These are phyloP conservation scores for Harpegnathos saltator DNA, from an alignment of 1,140 invertebrate species.

Conservation along the genomic window DNA sequence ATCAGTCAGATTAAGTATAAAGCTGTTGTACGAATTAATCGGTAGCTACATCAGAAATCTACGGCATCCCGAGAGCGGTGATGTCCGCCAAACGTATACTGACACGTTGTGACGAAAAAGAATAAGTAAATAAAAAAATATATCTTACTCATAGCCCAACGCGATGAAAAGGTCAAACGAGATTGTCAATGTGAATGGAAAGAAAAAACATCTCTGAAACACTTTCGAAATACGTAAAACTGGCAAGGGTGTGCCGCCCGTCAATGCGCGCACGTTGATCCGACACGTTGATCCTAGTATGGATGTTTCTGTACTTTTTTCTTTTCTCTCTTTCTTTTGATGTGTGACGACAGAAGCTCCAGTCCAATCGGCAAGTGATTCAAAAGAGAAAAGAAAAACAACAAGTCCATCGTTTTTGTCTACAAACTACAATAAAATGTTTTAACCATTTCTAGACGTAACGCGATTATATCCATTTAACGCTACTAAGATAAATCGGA, in stretches of 20 bases:
- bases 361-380: constrained; percentile 49
- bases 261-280: constrained; percentile 30
- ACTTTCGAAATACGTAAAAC: constrained; percentile 24
- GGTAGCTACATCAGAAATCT: constrained; percentile 22
- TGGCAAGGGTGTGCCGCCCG: too few relatives aligned
- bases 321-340: constrained; percentile 25
- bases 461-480: constrained; percentile 72
- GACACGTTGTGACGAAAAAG: constrained; percentile 50
- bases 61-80: constrained; percentile 26
- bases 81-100: constrained; percentile 51
- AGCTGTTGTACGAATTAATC: constrained; percentile 34
- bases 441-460: constrained; percentile 71
- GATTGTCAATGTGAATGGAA: constrained; percentile 21
- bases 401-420: constrained; percentile 61
- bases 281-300: constrained; percentile 42
- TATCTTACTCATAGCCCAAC: constrained; percentile 52
- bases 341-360: constrained; percentile 19
- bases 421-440: constrained; percentile 64
- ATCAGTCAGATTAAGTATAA: constrained; percentile 22
- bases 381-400: constrained; percentile 52
- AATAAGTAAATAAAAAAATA: constrained; percentile 44
- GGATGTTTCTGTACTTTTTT: constrained; percentile 6
- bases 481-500: constrained; percentile 67
- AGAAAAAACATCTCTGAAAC: constrained; percentile 10
- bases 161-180: constrained; percentile 53